Evolutionary conservation across 2,888 invertebrate genomes (phyloP).

Genomic region (Priocnemis perturbator): DNA sequence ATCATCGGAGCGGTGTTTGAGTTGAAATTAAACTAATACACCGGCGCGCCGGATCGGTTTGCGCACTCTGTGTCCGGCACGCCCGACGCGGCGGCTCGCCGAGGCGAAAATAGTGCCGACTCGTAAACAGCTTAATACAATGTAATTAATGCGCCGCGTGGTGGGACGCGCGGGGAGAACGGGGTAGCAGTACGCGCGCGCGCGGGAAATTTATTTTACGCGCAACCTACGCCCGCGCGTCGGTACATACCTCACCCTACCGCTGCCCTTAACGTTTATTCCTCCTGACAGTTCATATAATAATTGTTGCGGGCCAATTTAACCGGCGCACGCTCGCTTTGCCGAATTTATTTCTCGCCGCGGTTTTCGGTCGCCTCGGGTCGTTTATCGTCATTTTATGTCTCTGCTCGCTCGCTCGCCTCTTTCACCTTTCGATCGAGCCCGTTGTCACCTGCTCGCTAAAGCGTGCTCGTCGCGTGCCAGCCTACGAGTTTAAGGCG

Average conservation of each 20-base stretch:
- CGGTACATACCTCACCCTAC: background rate
- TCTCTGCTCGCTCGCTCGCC: no score
- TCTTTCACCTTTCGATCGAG: no score
- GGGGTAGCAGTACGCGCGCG: background rate
- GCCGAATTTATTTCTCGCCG: background rate
- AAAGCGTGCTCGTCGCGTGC: no score
- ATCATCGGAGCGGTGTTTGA: conserved; percentile 32
- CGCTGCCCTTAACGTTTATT: no score
- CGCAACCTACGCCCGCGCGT: conserved; percentile 15
- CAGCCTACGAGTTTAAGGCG: no score
- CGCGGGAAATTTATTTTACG: conserved; percentile 21
- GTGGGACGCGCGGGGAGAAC: conserved; percentile 21
- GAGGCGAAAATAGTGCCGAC: conserved; percentile 6
- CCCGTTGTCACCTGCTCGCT: no score
- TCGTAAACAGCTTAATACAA: conserved; percentile 34
- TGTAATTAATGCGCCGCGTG: conserved; percentile 35
- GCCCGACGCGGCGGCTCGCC: background rate
- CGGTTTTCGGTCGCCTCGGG: no score
- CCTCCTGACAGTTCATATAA: background rate
- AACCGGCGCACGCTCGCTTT: background rate
- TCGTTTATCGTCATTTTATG: no score
- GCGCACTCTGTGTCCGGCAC: background rate
- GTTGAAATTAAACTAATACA: conserved; percentile 41
- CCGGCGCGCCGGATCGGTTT: conserved; percentile 1
- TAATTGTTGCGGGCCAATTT: background rate